Evolutionary conservation across 2,797 vertebrate genomes (phyloP).

Genomic region (Periparus ater): DNA sequence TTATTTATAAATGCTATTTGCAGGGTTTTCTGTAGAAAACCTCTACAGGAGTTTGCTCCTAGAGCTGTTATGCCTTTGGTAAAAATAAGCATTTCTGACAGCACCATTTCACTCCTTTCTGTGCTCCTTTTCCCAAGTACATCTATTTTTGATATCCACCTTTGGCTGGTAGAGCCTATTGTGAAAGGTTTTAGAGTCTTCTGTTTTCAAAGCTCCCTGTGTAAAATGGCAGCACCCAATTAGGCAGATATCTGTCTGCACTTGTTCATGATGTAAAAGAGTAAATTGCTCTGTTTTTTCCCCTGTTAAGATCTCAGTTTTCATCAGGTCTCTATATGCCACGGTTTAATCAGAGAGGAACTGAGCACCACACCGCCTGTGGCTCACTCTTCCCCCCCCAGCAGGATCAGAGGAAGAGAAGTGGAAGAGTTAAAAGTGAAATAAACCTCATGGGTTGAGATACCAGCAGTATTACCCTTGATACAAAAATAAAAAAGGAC

Average conservation of each 20-base stretch:
- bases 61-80: background rate
- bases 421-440: background rate
- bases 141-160: background rate
- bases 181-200: background rate
- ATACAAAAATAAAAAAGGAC: too few relatives aligned
- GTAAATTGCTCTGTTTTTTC: background rate
- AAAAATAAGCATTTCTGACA: background rate
- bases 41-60: background rate
- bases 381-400: background rate
- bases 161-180: background rate
- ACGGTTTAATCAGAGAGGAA: background rate
- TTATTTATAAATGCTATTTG: background rate
- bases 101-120: background rate
- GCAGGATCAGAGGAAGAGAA: background rate
- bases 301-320: background rate
- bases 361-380: background rate
- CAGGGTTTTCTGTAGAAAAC: background rate
- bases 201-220: background rate
- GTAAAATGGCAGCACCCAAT: background rate
- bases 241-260: accelerated
- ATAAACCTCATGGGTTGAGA: background rate
- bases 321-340: background rate
- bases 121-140: background rate
- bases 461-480: too few relatives aligned
- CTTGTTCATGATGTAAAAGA: background rate